Evolutionary conservation across 2,888 invertebrate genomes (phyloP).

Genomic region (Oscheius onirici): DNA sequence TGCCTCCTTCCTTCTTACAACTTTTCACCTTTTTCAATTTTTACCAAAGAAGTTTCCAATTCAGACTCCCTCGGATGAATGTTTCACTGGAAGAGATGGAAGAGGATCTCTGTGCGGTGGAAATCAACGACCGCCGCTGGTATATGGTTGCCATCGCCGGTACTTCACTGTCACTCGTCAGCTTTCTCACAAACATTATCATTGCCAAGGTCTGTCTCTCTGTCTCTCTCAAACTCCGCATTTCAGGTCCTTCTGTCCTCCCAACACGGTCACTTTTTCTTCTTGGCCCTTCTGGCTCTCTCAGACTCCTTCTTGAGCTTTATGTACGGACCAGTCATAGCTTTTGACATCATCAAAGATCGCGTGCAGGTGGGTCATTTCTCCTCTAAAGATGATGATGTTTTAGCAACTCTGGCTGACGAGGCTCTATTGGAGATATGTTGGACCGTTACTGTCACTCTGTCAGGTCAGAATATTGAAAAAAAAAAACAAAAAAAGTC

Average conservation of each 20-base stretch:
- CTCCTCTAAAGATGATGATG: background rate
- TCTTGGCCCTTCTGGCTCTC: constrained; percentile 67
- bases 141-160: constrained; percentile 68
- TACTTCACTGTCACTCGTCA: constrained; percentile 55
- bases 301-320: constrained; percentile 68
- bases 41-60: background rate
- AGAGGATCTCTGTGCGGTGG: constrained; percentile 34
- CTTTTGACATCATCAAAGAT: constrained; percentile 69
- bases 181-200: constrained; percentile 48
- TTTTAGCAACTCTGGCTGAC: constrained; percentile 62
- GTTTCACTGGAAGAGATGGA: constrained; percentile 20
- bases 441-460: constrained; percentile 64
- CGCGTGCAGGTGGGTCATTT: constrained; percentile 44
- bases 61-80: constrained; percentile 12
- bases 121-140: constrained; percentile 55
- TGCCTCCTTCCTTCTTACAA: too few relatives aligned
- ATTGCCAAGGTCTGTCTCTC: constrained; percentile 44
- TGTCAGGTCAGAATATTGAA: constrained; percentile 52
- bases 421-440: constrained; percentile 61
- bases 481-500: background rate
- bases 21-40: background rate
- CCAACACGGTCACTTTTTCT: constrained; percentile 67
- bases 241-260: constrained; percentile 59
- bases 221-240: background rate
- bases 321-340: constrained; percentile 69